These are phyloP conservation scores for Elmis aenea DNA, from an alignment of 2,888 invertebrate genomes.

Conservation along the genomic window DNA sequence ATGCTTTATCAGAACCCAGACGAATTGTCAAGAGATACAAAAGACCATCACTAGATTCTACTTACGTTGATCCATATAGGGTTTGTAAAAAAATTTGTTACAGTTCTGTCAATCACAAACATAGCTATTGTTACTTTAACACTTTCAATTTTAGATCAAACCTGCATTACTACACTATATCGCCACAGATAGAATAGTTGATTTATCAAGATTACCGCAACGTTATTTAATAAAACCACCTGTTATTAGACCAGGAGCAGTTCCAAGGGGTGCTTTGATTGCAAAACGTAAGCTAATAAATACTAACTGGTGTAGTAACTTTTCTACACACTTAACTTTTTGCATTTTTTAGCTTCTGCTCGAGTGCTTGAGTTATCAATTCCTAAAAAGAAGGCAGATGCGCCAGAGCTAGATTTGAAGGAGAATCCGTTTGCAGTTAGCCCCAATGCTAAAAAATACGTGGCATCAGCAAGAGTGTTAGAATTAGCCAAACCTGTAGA, in stretches of 20 bases:
- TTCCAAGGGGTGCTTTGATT: slow-evolving; percentile 20
- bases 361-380: slow-evolving; percentile 35
- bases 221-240: slow-evolving; percentile 16
- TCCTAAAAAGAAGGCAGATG: slow-evolving; percentile 39
- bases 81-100: too few relatives aligned
- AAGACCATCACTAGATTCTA: slow-evolving; percentile 22
- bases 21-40: slow-evolving; percentile 12
- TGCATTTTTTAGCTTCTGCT: slow-evolving; percentile 33
- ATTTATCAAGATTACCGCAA: slow-evolving; percentile 45
- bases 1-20: slow-evolving; percentile 17
- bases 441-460: slow-evolving; percentile 50
- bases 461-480: slow-evolving; percentile 44
- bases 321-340: slow-evolving; percentile 1
- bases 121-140: too few relatives aligned
- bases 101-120: background rate
- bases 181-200: slow-evolving; percentile 44
- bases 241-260: slow-evolving; percentile 13
- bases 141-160: slow-evolving; percentile 44
- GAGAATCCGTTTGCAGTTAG: slow-evolving; percentile 50
- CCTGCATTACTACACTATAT: slow-evolving; percentile 45
- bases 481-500: slow-evolving; percentile 48
- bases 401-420: slow-evolving; percentile 44
- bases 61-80: slow-evolving; percentile 9
- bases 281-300: slow-evolving; percentile 13
- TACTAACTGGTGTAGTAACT: background rate